Conservation (phyloP, 2,888 invertebrate genomes). For the Tetramorium bicarinatum region DNA sequence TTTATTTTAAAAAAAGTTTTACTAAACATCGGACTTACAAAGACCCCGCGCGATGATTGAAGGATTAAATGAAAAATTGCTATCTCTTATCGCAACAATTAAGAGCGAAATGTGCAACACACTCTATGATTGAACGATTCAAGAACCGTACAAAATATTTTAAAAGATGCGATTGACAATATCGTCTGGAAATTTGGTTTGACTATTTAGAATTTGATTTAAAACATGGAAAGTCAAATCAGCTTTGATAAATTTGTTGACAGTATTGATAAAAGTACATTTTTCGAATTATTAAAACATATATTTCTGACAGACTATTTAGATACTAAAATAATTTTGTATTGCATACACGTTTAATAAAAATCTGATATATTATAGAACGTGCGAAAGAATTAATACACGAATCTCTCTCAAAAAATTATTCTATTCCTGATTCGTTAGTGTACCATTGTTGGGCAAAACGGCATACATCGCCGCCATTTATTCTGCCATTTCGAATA, state of each 20-base stretch:
- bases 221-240: background rate
- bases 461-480: too few species aligned
- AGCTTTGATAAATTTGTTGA: background rate
- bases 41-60: too few species aligned
- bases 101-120: background rate
- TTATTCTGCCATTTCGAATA: too few species aligned
- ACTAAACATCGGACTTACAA: too few species aligned
- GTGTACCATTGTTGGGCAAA: too few species aligned
- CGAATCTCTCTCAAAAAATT: conserved; percentile 75
- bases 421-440: too few species aligned
- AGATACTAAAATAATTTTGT: background rate
- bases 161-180: background rate
- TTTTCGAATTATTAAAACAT: background rate
- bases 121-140: background rate
- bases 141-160: background rate
- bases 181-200: background rate
- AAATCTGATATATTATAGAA: background rate
- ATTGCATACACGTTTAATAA: background rate
- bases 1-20: too few species aligned
- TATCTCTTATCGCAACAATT: background rate
- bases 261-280: background rate
- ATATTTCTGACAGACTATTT: background rate
- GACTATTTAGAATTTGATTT: background rate
- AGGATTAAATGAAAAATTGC: background rate
- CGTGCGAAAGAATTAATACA: conserved; percentile 62